Conservation (phyloP, 2,113 vertebrate species). For the Tinamus guttatus region DNA sequence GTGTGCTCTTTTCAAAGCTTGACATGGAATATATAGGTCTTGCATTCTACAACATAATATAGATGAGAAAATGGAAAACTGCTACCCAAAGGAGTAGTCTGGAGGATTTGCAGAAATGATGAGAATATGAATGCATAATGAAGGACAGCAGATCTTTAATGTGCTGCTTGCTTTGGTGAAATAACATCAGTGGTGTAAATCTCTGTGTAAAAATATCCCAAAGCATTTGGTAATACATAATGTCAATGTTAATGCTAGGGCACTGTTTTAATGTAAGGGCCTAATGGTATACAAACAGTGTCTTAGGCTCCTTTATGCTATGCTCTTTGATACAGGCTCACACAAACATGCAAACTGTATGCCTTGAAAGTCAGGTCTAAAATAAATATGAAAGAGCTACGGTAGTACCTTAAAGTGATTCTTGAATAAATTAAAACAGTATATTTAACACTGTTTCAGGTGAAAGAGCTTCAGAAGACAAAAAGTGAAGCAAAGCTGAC, state of each 20-base stretch:
- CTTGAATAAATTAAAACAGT: neutral
- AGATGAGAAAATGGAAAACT: neutral
- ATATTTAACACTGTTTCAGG: slow-evolving; percentile 66
- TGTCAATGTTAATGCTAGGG: neutral
- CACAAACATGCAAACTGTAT: neutral
- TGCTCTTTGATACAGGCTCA: neutral
- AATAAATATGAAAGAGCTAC: neutral
- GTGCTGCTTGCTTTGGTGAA: neutral
- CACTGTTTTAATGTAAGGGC: neutral
- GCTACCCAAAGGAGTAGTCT: neutral
- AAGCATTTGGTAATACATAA: neutral
- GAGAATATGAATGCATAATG: neutral
- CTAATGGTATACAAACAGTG: neutral
- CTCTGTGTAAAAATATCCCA: neutral
- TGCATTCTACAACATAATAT: neutral
- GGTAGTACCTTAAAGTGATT: neutral
- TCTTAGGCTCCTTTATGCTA: neutral
- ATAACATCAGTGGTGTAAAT: neutral
- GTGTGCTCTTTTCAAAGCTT: neutral
- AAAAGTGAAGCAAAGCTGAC: slow-evolving; percentile 69
- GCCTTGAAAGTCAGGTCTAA: neutral
- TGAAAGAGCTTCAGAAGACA: slow-evolving; percentile 74
- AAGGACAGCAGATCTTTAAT: neutral
- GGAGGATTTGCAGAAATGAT: neutral
- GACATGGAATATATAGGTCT: neutral